A percentile compares a stretch with the other conserved stretches of the same genome.
Conservation (phyloP, 2,797 vertebrate species). For the Enteromius trimaculatus region DNA sequence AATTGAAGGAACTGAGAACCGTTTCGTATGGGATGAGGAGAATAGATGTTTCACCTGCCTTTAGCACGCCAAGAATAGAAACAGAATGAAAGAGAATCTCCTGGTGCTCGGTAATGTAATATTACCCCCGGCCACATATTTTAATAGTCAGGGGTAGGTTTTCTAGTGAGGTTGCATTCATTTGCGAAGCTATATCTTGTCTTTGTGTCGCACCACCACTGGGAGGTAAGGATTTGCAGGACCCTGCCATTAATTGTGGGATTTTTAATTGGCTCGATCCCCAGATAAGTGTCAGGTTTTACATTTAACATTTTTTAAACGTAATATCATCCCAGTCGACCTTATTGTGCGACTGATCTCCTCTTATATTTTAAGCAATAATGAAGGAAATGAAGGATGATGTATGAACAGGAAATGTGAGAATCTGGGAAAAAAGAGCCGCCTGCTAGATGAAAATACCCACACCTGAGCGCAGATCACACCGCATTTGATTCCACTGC, state of each 20-base stretch:
- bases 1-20: conserved; percentile 73
- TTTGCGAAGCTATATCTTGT: conserved; percentile 67
- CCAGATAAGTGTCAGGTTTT: conserved; percentile 64
- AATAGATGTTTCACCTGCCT: conserved; percentile 71
- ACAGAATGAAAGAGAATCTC: conserved; percentile 69
- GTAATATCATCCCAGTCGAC: conserved; percentile 18
- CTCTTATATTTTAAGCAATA: conserved; percentile 54
- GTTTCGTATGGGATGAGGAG: conserved; percentile 67
- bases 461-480: conserved; percentile 64
- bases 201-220: conserved; percentile 71
- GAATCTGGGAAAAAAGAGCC: conserved; percentile 30
- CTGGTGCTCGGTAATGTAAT: conserved; percentile 70
- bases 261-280: conserved; percentile 69
- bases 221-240: conserved; percentile 64
- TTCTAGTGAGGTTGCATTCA: conserved; percentile 72
- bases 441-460: conserved; percentile 58
- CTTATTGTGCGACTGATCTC: conserved; percentile 38
- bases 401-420: conserved; percentile 44
- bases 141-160: conserved; percentile 73
- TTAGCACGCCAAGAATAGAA: conserved; percentile 69
- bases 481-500: conserved; percentile 68
- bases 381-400: conserved; percentile 31
- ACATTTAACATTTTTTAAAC: conserved; percentile 54
- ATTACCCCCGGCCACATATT: conserved; percentile 74
- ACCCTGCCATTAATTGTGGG: conserved; percentile 68